Evolutionary conservation across 2,797 vertebrate genomes (phyloP).

Genomic region (Urophycis tenuis): DNA sequence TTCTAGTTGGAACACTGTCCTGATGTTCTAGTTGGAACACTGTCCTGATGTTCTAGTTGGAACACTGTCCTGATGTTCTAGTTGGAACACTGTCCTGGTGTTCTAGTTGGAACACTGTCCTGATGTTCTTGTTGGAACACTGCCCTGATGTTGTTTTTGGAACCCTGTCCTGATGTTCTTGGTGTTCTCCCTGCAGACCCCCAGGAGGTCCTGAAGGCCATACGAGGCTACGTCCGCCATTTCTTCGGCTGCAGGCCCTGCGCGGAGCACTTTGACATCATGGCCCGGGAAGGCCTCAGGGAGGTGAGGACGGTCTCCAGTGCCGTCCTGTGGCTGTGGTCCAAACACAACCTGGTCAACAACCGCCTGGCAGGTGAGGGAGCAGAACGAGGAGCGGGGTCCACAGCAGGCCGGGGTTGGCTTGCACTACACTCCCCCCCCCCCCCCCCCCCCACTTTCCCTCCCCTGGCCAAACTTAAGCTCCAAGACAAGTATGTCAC

Average conservation of each 20-base stretch:
- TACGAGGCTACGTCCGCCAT: slow-evolving; percentile 75
- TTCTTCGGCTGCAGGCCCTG: slow-evolving; percentile 87
- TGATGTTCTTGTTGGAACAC: neutral
- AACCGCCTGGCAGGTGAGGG: slow-evolving; percentile 80
- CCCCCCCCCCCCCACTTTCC: neutral
- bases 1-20: no score
- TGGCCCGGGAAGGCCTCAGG: slow-evolving; percentile 73
- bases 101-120: neutral
- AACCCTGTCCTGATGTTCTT: no score
- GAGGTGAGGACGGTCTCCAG: slow-evolving; percentile 47
- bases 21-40: no score
- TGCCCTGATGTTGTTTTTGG: no score
- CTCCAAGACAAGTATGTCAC: neutral
- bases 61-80: neutral
- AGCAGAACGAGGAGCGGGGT: neutral
- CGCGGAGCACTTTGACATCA: slow-evolving; percentile 82
- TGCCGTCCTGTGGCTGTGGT: slow-evolving; percentile 84
- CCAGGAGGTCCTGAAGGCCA: slow-evolving; percentile 74
- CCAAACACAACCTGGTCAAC: slow-evolving; percentile 85
- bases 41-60: neutral
- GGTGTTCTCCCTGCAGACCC: slow-evolving; percentile 57
- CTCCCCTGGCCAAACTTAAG: no score
- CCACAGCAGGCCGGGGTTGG: neutral
- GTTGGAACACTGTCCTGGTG: neutral
- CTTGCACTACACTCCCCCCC: neutral